Base-by-base conservation (phyloP, 2,888 invertebrate species). In the Harmothoe impar region DNA sequence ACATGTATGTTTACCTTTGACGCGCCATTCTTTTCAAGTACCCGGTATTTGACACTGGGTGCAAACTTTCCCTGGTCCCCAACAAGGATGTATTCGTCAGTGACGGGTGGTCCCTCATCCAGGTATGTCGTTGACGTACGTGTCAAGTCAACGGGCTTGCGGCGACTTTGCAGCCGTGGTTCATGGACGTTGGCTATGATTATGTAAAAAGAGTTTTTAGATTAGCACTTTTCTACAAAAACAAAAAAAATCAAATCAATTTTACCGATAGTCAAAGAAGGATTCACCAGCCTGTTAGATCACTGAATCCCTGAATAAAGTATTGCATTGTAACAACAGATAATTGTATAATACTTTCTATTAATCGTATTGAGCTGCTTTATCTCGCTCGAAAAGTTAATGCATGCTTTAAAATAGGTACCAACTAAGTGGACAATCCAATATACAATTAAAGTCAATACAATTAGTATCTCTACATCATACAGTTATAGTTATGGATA, bases 41-140 rank as follows among this genome's bases (percentile, higher is more conserved):
- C 91, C 52, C 92, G 92, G 91, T 95, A 95, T 29, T 91, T 92
- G 0, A 95, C 94, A 92, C 94, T 95, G 31, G 91, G 56, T 0
- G 93, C 92, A 92, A 95, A 95, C 92, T 95, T 95, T 25, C 94
- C 93, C 92, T 95, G 94, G 90, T 94, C 93, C 17, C 95, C 95
- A 54, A 95, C 93, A 72, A 95, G 93, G 25, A 94, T 93, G 92
- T 93, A 95, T 12, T 94, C 94, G 81, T 94, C 94, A 25, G 81
- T 25, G 10, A n/a, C 43, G 20, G n/a, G 31, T 31, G 25, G 52
- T 89, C 52, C 84, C 72, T 31, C 84, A n/a, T 29, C 77, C 90
- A 31, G 25, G 35, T 29, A 54, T 0, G 89, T 56, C 0, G 89
- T 68, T 20, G 89, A 89, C n/a, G 89, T 89, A 0, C 56, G 56